These are phyloP conservation scores for Nerophis lumbriciformis DNA, from an alignment of 2,113 vertebrate genomes.

Conservation along the genomic window DNA sequence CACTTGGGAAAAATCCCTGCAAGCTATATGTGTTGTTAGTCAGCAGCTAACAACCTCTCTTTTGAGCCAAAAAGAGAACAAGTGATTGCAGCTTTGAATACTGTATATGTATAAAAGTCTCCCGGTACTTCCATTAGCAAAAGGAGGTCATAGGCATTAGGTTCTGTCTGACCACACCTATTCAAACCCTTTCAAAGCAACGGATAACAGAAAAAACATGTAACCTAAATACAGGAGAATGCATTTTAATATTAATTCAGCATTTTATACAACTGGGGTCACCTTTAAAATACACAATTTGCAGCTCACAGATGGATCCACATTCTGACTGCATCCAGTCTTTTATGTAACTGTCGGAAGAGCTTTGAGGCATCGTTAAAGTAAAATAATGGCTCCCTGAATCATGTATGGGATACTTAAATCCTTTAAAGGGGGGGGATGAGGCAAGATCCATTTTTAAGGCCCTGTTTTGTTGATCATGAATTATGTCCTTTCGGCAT, in stretches of 20 bases:
- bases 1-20: conserved; percentile 42
- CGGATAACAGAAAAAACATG: conserved; percentile 27
- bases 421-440: conserved; percentile 48
- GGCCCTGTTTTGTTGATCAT: conserved; percentile 30
- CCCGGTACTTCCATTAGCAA: conserved; percentile 61
- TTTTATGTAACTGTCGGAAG: conserved; percentile 37
- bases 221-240: conserved; percentile 28
- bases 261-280: conserved; percentile 29
- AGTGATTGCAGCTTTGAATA: conserved; percentile 64
- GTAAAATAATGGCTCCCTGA: conserved; percentile 60
- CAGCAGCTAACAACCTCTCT: conserved; percentile 23
- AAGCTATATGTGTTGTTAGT: conserved; percentile 37
- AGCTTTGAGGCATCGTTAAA: conserved; percentile 41
- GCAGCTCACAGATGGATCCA: conserved; percentile 17
- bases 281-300: conserved; percentile 13
- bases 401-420: conserved; percentile 56
- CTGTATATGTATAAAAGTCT: conserved; percentile 60
- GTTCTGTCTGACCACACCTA: conserved; percentile 37
- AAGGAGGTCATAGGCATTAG: conserved; percentile 69
- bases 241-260: conserved; percentile 6
- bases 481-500: conserved; percentile 42
- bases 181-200: conserved; percentile 42
- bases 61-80: conserved; percentile 55
- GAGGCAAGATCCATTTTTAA: conserved; percentile 43
- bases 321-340: conserved; percentile 24